Evolutionary conservation across 1,140 invertebrate species (phyloP).

Genomic region (Lucilia cuprina): DNA sequence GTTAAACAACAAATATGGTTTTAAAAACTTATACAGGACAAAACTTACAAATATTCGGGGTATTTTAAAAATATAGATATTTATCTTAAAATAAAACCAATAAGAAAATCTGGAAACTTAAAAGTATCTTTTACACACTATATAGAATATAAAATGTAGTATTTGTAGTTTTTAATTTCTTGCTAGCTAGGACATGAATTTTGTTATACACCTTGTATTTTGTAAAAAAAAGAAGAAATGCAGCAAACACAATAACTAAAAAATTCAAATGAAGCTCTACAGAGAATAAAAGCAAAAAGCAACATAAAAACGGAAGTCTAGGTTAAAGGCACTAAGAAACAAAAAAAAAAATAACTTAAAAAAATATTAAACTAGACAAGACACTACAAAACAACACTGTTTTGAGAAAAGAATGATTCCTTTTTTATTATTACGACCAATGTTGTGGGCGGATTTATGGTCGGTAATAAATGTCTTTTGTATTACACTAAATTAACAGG

Average conservation of each 20-base stretch:
- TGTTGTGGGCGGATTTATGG: conserved; percentile 34
- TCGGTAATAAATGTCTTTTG: conserved; percentile 34
- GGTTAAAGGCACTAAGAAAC: conserved; percentile 9
- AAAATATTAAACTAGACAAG: conserved; percentile 21
- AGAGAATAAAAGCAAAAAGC: not conserved
- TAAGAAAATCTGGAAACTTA: too few species aligned
- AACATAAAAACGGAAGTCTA: conserved; percentile 8
- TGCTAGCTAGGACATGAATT: not conserved
- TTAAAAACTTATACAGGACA: not conserved
- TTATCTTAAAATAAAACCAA: not conserved
- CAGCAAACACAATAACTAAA: not conserved
- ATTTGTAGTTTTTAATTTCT: not conserved
- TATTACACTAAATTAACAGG: conserved; percentile 33
- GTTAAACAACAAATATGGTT: conserved; percentile 31
- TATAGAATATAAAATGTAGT: not conserved
- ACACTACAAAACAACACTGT: conserved; percentile 19
- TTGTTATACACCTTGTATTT: not conserved
- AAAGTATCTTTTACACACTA: too few species aligned
- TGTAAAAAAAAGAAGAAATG: not conserved
- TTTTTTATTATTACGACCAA: conserved; percentile 29
- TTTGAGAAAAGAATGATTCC: not conserved
- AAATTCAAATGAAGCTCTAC: conserved; percentile 24
- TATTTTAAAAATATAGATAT: not conserved
- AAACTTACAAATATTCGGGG: not conserved
- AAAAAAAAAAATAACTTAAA: conserved; percentile 9